Evolutionary conservation across 1,140 invertebrate species (phyloP).

Genomic region (Campoletis sonorensis): DNA sequence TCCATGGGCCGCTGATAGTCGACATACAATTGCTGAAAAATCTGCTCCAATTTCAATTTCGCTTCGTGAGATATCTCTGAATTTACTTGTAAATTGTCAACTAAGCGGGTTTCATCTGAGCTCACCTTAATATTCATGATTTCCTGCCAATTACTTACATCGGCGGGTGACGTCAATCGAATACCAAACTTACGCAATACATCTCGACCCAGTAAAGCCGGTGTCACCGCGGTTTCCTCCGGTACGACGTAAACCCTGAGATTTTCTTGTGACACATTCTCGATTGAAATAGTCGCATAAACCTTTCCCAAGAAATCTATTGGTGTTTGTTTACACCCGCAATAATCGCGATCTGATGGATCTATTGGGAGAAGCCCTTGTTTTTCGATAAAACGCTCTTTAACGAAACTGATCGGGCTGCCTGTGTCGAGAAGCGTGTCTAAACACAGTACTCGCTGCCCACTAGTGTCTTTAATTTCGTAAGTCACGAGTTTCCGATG

Average conservation of each 20-base stretch:
- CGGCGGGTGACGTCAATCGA: slow-evolving; percentile 33
- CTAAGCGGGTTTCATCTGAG: background rate
- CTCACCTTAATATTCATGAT: slow-evolving; percentile 41
- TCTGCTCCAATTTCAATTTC: slow-evolving; percentile 30
- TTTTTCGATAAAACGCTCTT: slow-evolving; percentile 43
- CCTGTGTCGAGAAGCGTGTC: slow-evolving; percentile 40
- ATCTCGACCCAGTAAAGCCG: slow-evolving; percentile 32
- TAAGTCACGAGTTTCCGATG: slow-evolving; percentile 33
- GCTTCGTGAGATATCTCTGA: slow-evolving; percentile 24
- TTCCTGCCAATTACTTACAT: slow-evolving; percentile 7
- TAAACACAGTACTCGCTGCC: slow-evolving; percentile 33
- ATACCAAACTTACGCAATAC: slow-evolving; percentile 31
- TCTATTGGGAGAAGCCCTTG: slow-evolving; percentile 41
- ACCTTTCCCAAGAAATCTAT: slow-evolving; percentile 34
- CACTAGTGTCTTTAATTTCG: slow-evolving; percentile 35
- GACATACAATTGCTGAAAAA: slow-evolving; percentile 28
- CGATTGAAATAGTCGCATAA: slow-evolving; percentile 34
- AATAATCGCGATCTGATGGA: slow-evolving; percentile 32
- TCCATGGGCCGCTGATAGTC: slow-evolving; percentile 24
- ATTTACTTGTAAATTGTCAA: slow-evolving; percentile 35
- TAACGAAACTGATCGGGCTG: slow-evolving; percentile 38
- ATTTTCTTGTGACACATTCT: slow-evolving; percentile 32
- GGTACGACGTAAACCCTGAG: slow-evolving; percentile 33
- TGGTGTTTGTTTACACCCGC: slow-evolving; percentile 26
- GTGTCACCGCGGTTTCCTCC: slow-evolving; percentile 25